Base-by-base conservation (phyloP, 2,113 vertebrate species). In the Oryzias celebensis region DNA sequence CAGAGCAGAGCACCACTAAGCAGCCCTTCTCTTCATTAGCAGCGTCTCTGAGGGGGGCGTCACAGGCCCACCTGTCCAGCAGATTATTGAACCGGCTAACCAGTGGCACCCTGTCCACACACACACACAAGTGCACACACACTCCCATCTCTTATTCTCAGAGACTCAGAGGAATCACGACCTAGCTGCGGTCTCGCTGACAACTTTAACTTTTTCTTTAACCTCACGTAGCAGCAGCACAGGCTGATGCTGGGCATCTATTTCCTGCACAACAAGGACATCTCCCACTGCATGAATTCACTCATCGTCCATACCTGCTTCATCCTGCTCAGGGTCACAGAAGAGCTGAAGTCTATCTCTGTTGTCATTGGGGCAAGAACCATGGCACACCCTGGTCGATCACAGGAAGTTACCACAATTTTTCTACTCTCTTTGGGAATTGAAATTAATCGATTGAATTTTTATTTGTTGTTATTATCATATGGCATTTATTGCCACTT, bases 11-110 rank as follows among this genome's bases (percentile, higher is more conserved):
- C 83, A 93, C 93, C 94, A 91, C 93, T 92, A 93, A 93, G 93
- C 93, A 94, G 94, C 93, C 92, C 91, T 95, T 93, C 94, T 96
- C 94, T 96, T 97, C 94, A 96, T 98, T 98, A 97, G 95, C 91
- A 91, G 90, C 73, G 67, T 87, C 89, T 93, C 94, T 92, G 91
- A 75, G 85, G 94, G 92, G 84, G 85, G 92, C 75, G 92, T 94
- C 93, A 94, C 90, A 92, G 91, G 90, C 90, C 91, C 95, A 98
- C 94, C 95, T 98, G 95, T 96, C 95, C 94, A 87, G 88, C 89
- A 92, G 93, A 89, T 95, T 95, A 96, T 93, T 95, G 94, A 95
- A 95, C 93, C 36, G 86, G 86, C 93, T 95, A 95, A 94, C 94
- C 91, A 91, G 92, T 88, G 80, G 90, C 90, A 91, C 88, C 77